phyloP scores from a whole-genome alignment of 2,888 invertebrate genomes.

The Chalcis sispes region DNA sequence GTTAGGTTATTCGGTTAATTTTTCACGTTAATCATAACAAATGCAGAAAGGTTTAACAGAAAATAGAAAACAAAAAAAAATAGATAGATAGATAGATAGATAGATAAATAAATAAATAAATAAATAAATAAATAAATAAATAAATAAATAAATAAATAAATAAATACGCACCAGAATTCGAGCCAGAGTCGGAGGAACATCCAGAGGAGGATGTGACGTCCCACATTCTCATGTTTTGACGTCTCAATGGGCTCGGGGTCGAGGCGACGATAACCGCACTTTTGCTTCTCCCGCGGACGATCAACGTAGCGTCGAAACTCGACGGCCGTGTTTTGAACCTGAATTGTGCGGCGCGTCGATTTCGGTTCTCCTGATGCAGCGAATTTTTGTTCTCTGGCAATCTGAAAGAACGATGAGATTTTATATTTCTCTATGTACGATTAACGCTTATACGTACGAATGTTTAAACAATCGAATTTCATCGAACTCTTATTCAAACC shows the following conservation, averaged over 20 bases:
- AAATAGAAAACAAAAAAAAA: no score
- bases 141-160: neutral
- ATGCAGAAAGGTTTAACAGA: no score
- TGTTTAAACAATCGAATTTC: no score
- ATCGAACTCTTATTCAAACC: no score
- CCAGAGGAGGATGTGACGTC: slow-evolving; percentile 67
- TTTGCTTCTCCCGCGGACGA: slow-evolving; percentile 62
- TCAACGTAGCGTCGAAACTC: slow-evolving; percentile 66
- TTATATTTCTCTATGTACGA: no score
- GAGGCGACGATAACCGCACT: slow-evolving; percentile 49
- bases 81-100: neutral
- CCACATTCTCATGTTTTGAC: slow-evolving; percentile 64
- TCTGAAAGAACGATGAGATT: slow-evolving; percentile 9
- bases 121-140: neutral
- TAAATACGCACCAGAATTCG: slow-evolving; percentile 55
- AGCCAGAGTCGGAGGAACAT: slow-evolving; percentile 65
- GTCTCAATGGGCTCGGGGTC: slow-evolving; percentile 29
- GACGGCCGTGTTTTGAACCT: slow-evolving; percentile 64
- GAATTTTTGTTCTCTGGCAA: slow-evolving; percentile 59
- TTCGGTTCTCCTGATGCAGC: slow-evolving; percentile 64
- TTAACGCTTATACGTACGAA: no score
- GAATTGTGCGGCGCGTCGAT: slow-evolving; percentile 62
- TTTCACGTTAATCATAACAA: no score
- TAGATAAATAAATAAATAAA: neutral
- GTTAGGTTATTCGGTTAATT: no score